A percentile compares a stretch with the other conserved stretches of the same genome.
Evolutionary conservation across 2,888 invertebrate genomes (phyloP).

Genomic region (Chironomus riparius): DNA sequence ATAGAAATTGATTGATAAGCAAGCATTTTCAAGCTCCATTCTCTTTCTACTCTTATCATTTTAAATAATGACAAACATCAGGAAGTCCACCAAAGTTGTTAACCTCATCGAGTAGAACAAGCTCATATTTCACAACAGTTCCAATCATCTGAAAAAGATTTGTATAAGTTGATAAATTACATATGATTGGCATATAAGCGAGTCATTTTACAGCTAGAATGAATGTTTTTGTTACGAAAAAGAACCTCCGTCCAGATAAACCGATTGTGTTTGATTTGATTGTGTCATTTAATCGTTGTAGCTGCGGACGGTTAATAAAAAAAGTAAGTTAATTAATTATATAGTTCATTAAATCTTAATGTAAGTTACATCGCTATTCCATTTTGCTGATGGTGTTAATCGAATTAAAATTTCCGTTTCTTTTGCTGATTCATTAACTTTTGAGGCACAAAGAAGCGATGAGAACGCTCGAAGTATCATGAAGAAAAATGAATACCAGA

Average conservation of each 20-base stretch:
- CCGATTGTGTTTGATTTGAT: neutral
- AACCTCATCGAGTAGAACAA: constrained; percentile 18
- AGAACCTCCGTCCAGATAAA: neutral
- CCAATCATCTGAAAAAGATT: constrained; percentile 13
- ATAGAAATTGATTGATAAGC: neutral
- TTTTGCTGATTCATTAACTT: constrained; percentile 13
- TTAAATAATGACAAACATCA: constrained; percentile 2
- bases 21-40: no score
- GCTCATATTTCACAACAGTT: constrained; percentile 23
- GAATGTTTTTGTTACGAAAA: constrained; percentile 10
- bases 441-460: neutral
- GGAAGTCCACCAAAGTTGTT: neutral
- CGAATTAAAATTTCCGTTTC: neutral
- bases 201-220: neutral
- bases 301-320: neutral
- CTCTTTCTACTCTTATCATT: neutral
- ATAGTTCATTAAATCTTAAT: neutral
- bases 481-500: constrained; percentile 1
- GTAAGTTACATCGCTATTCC: neutral
- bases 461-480: neutral
- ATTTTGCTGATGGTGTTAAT: neutral
- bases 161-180: neutral
- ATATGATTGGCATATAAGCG: neutral
- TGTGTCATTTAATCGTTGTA: constrained; percentile 9
- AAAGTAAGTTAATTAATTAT: no score